Evolutionary conservation across 2,888 invertebrate genomes (phyloP), one percentile per base, ranked within the genome.

Genomic region (Pediacus dermestoides): DNA sequence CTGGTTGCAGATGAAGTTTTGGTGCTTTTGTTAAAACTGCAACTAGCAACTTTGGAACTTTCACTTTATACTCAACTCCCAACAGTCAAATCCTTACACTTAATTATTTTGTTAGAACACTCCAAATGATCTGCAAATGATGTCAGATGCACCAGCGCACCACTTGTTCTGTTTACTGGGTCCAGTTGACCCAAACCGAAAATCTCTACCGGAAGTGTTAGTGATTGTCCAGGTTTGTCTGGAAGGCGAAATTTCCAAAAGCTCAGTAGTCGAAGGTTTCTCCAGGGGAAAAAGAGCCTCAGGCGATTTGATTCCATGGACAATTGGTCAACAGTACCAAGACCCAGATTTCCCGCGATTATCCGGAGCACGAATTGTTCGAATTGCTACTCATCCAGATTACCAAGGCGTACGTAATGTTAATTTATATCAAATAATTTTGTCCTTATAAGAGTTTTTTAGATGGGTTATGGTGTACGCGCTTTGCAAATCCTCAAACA

Each of bases 301-400:
- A 3, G 99, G 99, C 0, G 99, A 99, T 72, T 75, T 99, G 7
- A 94, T 99, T 52, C 99, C 99, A 0, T 99, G 99, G 99, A 96
- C 95, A 36, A 75, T 99, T 2, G 89, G 93, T 3, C 96, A 97
- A 61, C 95, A 97, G 69, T 95, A 86, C 70, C 89, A 92, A 35
- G 96, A 99, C 67, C 78, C 81, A 43, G 88, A 95, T 66, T 99
- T 99, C 69, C 92, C 95, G 0, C 81, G 84, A 37, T 73, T 99
- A 0, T 74, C 81, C 16, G 99, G 99, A 1, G 92, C 90, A 1
- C 77, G 99, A 45, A 77, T 99, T 44, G 92, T 99, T 1, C 77
- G 99, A 48, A 94, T 99, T 50, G 99, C 99, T 3, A 96, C 97
- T 0, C 96, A 99, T 76, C 97, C 99, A 0, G 92, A 94, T 51